A percentile compares a stretch with the other conserved stretches of the same genome.
These are phyloP conservation scores for Rhinophrynus dorsalis DNA, from an alignment of 2,797 vertebrate genomes.

Conservation along the genomic window DNA sequence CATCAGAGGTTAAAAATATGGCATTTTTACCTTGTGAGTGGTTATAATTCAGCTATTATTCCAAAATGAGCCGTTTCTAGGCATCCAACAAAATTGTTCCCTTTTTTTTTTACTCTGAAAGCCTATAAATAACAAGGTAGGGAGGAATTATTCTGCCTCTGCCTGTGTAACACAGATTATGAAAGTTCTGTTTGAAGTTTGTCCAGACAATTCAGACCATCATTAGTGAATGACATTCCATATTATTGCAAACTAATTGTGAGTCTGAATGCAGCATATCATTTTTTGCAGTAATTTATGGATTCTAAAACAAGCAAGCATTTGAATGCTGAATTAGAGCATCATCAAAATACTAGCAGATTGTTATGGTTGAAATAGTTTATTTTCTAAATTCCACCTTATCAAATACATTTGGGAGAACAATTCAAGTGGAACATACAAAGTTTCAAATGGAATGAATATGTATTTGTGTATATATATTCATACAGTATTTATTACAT, in stretches of 20 bases:
- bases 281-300: conserved; percentile 33
- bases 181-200: conserved; percentile 35
- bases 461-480: background rate
- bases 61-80: conserved; percentile 7
- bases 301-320: conserved; percentile 18
- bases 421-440: background rate
- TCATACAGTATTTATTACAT: too few relatives aligned
- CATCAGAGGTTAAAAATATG: conserved; percentile 12
- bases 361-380: conserved; percentile 14
- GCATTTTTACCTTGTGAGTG: background rate
- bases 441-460: background rate
- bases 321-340: conserved; percentile 30
- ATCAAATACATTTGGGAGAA: conserved; percentile 10
- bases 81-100: conserved; percentile 5
- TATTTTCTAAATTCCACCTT: background rate
- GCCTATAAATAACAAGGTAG: background rate
- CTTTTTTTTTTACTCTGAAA: conserved; percentile 5
- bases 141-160: background rate
- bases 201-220: conserved; percentile 17
- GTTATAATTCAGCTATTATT: conserved; percentile 15
- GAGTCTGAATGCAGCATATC: conserved; percentile 11
- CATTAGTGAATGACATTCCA: background rate
- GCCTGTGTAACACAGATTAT: conserved; percentile 31
- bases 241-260: conserved; percentile 6
- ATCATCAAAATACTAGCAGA: conserved; percentile 27